Evolutionary conservation across 2,888 invertebrate species (phyloP).

Genomic region (Brachypterus glaber): DNA sequence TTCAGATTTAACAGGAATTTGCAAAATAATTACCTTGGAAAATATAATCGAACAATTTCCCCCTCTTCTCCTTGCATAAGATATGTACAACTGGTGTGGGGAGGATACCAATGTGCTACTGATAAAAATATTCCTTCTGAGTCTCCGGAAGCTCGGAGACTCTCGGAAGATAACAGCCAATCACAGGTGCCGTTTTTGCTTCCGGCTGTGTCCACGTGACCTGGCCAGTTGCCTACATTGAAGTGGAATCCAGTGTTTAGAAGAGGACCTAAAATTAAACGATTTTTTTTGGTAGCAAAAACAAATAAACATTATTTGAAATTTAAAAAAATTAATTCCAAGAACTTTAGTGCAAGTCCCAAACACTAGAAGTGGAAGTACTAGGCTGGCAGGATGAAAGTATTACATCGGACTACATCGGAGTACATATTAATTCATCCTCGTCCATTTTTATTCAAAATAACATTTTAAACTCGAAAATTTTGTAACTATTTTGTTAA

Average conservation of each 20-base stretch:
- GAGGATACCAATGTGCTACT: constrained; percentile 90
- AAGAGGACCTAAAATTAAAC: constrained; percentile 55
- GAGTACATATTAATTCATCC: no score
- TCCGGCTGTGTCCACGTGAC: constrained; percentile 82
- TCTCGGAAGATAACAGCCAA: constrained; percentile 78
- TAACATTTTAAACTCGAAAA: no score
- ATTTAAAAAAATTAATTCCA: no score
- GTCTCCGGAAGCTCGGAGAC: constrained; percentile 65
- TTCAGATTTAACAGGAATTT: neutral
- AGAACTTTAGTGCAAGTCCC: no score
- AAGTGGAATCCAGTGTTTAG: constrained; percentile 91
- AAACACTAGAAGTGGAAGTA: no score
- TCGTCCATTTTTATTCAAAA: no score
- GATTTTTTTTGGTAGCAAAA: neutral
- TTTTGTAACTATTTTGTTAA: no score
- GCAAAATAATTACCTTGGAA: constrained; percentile 58
- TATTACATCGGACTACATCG: no score
- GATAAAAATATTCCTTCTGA: constrained; percentile 84
- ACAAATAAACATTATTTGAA: no score
- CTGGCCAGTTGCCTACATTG: constrained; percentile 91
- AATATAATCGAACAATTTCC: constrained; percentile 81
- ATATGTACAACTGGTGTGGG: constrained; percentile 86
- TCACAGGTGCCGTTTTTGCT: constrained; percentile 79
- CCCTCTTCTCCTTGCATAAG: constrained; percentile 77
- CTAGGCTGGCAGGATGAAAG: no score